Conservation (phyloP, 2,113 vertebrate genomes). For the Myotis brandtii region DNA sequence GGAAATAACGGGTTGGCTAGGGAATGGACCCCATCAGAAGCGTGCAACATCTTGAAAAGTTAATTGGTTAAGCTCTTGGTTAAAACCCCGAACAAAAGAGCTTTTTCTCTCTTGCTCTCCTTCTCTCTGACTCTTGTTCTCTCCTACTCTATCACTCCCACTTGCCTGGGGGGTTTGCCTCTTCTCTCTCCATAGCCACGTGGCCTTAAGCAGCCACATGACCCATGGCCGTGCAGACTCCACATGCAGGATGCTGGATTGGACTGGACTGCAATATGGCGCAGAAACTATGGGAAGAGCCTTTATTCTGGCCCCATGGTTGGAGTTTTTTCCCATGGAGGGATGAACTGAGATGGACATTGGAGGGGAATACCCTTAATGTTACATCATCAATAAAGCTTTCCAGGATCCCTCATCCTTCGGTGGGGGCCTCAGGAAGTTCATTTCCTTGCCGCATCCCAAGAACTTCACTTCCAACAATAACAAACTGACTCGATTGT, state of each 20-base stretch:
- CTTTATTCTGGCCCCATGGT: not conserved
- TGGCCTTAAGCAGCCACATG: not conserved
- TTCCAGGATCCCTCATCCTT: not conserved
- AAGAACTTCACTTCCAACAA: not conserved
- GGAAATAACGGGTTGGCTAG: not conserved
- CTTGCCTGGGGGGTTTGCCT: not conserved
- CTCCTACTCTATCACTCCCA: not conserved
- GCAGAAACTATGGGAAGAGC: not conserved
- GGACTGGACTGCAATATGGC: not conserved
- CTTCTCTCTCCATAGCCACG: not conserved
- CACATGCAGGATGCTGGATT: not conserved
- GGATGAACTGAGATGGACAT: not conserved
- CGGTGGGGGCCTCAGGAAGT: not conserved
- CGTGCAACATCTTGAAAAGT: not conserved
- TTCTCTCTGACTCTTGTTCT: not conserved
- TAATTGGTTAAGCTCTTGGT: not conserved
- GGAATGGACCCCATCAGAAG: not conserved
- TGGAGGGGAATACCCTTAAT: not conserved
- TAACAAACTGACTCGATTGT: not conserved
- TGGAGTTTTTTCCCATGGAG: not conserved
- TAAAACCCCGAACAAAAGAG: not conserved
- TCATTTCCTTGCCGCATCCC: not conserved
- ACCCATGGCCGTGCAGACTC: not conserved
- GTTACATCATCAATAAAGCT: not conserved
- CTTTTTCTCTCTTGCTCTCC: not conserved